Conservation (phyloP, 1,140 invertebrate species). For the Drosophila subobscura region DNA sequence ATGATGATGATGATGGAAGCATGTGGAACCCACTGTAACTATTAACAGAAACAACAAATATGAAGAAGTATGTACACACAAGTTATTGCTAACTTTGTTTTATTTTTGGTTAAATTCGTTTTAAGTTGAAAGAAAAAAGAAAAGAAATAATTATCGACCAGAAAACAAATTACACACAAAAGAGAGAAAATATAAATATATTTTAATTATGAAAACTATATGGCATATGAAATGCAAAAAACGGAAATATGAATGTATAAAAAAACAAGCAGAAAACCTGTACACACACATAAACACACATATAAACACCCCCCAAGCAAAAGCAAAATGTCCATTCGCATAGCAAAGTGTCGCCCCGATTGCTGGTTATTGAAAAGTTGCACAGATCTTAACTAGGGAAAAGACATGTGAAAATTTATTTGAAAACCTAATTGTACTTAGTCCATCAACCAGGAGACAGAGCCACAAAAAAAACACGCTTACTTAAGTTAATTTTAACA, state of each 20-base stretch:
- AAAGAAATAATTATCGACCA: slow-evolving; percentile 13
- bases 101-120: slow-evolving; percentile 77
- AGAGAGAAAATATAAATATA: slow-evolving; percentile 59
- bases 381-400: background rate
- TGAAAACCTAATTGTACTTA: slow-evolving; percentile 45
- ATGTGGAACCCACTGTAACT: slow-evolving; percentile 17
- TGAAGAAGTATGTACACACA: slow-evolving; percentile 73
- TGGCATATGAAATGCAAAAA: slow-evolving; percentile 45
- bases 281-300: slow-evolving; percentile 24
- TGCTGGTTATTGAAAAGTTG: slow-evolving; percentile 57
- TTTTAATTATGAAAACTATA: slow-evolving; percentile 56
- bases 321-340: slow-evolving; percentile 20
- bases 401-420: slow-evolving; percentile 14
- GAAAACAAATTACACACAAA: slow-evolving; percentile 38
- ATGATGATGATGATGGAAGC: slow-evolving; percentile 8
- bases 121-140: slow-evolving; percentile 62
- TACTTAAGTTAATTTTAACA: slow-evolving; percentile 50
- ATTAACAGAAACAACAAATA: slow-evolving; percentile 42
- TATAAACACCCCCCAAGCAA: background rate
- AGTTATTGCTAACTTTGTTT: slow-evolving; percentile 57
- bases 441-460: slow-evolving; percentile 10
- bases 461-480: slow-evolving; percentile 11
- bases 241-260: slow-evolving; percentile 41
- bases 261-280: slow-evolving; percentile 11
- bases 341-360: slow-evolving; percentile 15